phyloP scores from a whole-genome alignment of 2,888 invertebrate genomes.

The Nymphalis c-album region DNA sequence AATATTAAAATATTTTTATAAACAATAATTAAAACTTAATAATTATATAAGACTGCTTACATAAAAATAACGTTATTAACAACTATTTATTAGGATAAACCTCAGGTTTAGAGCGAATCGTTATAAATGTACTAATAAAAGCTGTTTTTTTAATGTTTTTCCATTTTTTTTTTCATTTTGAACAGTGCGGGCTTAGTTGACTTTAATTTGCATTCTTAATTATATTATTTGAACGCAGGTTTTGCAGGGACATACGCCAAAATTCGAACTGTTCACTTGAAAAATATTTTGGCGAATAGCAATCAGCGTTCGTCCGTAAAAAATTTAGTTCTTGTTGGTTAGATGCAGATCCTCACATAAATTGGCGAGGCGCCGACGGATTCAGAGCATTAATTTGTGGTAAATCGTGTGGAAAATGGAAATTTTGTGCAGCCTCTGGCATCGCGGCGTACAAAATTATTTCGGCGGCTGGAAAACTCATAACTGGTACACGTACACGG shows the following conservation, averaged over 20 bases:
- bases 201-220: neutral
- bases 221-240: no score
- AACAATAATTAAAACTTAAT: no score
- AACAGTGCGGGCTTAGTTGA: no score
- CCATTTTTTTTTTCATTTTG: no score
- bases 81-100: no score
- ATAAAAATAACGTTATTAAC: no score
- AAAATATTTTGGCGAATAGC: constrained; percentile 46
- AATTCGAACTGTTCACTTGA: constrained; percentile 9
- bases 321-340: constrained; percentile 57
- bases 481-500: constrained; percentile 21
- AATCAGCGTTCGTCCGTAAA: constrained; percentile 56
- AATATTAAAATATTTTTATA: no score
- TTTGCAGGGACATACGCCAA: neutral
- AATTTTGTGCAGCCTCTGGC: constrained; percentile 78
- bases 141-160: no score
- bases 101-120: no score
- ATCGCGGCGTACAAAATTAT: constrained; percentile 54
- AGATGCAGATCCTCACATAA: constrained; percentile 75
- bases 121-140: no score
- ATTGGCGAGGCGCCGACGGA: constrained; percentile 73
- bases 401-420: constrained; percentile 80
- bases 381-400: constrained; percentile 78
- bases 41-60: no score
- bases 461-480: constrained; percentile 38